Conservation (phyloP, 2,888 invertebrate genomes). For the Andrena flavipes region DNA sequence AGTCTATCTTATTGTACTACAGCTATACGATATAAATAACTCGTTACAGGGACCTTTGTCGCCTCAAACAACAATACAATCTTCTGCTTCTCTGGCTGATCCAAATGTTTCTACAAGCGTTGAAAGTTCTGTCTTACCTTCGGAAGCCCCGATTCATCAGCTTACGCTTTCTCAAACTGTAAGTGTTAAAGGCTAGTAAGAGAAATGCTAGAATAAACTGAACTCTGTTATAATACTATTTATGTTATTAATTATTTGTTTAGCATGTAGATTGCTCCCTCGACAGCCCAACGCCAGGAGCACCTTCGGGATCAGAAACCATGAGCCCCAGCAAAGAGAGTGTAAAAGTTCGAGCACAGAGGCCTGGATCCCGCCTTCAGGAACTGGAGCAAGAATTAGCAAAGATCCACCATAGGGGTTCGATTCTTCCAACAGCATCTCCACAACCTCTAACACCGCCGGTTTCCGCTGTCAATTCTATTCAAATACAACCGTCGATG, state of each 20-base stretch:
- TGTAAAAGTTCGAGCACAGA: slow-evolving; percentile 76
- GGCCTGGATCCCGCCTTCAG: slow-evolving; percentile 81
- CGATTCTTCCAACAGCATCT: slow-evolving; percentile 75
- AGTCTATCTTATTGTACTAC: neutral
- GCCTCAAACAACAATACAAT: slow-evolving; percentile 83
- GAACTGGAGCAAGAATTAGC: slow-evolving; percentile 84
- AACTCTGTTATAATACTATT: neutral
- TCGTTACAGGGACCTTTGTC: slow-evolving; percentile 82
- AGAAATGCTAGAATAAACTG: neutral
- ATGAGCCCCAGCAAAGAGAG: slow-evolving; percentile 82
- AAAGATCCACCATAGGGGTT: slow-evolving; percentile 84
- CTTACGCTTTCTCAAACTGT: slow-evolving; percentile 73
- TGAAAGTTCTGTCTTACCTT: slow-evolving; percentile 48
- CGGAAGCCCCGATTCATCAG: slow-evolving; percentile 56
- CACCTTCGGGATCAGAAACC: slow-evolving; percentile 75
- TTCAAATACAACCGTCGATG: slow-evolving; percentile 63
- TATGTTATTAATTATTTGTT: slow-evolving; percentile 8
- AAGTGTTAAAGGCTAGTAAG: slow-evolving; percentile 35
- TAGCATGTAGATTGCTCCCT: slow-evolving; percentile 71
- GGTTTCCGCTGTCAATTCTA: slow-evolving; percentile 71
- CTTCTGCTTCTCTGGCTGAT: slow-evolving; percentile 57
- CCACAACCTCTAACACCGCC: slow-evolving; percentile 78
- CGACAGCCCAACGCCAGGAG: slow-evolving; percentile 78
- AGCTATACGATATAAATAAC: neutral
- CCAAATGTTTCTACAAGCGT: slow-evolving; percentile 44